These are phyloP conservation scores for Lepidochitona cinerea DNA, from an alignment of 2,888 invertebrate species.

Conservation along the genomic window DNA sequence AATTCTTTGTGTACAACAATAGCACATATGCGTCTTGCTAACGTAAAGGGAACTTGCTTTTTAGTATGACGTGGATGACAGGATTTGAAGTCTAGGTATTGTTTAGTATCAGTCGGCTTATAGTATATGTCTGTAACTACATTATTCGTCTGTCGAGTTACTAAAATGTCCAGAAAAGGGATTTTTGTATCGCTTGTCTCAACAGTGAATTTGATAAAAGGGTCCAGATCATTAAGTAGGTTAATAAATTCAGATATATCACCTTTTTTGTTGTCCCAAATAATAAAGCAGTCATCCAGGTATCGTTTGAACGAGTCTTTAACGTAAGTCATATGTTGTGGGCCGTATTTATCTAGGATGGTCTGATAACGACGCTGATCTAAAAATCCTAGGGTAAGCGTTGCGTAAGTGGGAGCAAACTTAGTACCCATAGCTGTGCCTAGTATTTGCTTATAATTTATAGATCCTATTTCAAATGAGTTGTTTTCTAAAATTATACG, in stretches of 20 bases:
- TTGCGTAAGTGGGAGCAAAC: slow-evolving; percentile 27
- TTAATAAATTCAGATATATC: slow-evolving; percentile 5
- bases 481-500: slow-evolving; percentile 21
- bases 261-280: slow-evolving; percentile 4
- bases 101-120: slow-evolving; percentile 21
- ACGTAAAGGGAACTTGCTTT: slow-evolving; percentile 12
- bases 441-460: slow-evolving; percentile 17
- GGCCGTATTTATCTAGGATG: slow-evolving; percentile 3
- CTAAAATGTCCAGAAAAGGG: slow-evolving; percentile 14
- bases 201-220: slow-evolving; percentile 15
- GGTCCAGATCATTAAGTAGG: slow-evolving; percentile 7
- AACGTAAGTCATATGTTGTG: not conserved
- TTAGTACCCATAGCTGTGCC: slow-evolving; percentile 29
- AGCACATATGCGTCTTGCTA: slow-evolving; percentile 14
- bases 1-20: slow-evolving; percentile 11
- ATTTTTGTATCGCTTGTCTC: slow-evolving; percentile 9
- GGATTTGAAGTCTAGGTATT: slow-evolving; percentile 18
- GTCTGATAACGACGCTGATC: slow-evolving; percentile 9
- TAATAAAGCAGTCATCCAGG: slow-evolving; percentile 25
- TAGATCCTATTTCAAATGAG: slow-evolving; percentile 13
- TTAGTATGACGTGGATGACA: slow-evolving; percentile 21
- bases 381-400: slow-evolving; percentile 12
- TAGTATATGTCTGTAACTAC: slow-evolving; percentile 15
- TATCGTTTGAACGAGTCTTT: slow-evolving; percentile 18
- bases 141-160: not conserved